Percentiles rank a stretch among this genome's conserved stretches.
Evolutionary conservation across 92 coral and sea anemone species (phyloP).

Genomic region (Phenganax stokvisi): DNA sequence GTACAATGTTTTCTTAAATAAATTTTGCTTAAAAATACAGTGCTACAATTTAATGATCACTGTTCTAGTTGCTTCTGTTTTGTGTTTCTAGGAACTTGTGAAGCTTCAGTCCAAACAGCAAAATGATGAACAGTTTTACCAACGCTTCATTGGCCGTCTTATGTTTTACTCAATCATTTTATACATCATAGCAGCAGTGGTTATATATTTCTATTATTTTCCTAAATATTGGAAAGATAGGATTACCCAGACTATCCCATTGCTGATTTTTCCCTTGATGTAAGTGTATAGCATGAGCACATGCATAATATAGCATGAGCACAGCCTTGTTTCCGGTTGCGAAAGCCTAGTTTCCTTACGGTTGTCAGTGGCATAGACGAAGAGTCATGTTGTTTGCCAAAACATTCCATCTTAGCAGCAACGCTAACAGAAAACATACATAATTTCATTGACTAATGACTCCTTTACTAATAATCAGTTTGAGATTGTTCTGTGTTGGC

Average conservation of each 20-base stretch:
- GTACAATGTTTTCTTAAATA: constrained; percentile 33
- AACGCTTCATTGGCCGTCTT: constrained; percentile 80
- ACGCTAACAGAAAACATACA: too few species aligned
- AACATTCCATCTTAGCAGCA: too few species aligned
- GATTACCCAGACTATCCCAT: constrained; percentile 63
- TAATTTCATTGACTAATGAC: too few species aligned
- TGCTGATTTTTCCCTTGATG: constrained; percentile 82
- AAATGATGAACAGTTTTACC: constrained; percentile 72
- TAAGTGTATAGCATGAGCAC: constrained; percentile 47
- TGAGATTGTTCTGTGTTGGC: too few species aligned
- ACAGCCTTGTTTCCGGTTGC: too few species aligned
- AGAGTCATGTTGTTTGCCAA: too few species aligned
- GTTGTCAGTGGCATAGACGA: too few species aligned
- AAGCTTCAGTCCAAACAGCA: constrained; percentile 59
- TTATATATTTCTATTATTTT: constrained; percentile 85
- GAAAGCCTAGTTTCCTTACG: too few species aligned
- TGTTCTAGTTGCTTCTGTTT: background rate
- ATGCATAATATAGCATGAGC: background rate
- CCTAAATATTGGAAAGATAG: constrained; percentile 89
- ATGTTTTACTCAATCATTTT: constrained; percentile 75
- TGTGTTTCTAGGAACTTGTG: constrained; percentile 61
- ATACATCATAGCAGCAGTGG: constrained; percentile 62
- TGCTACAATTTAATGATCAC: background rate
- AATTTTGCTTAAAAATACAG: background rate
- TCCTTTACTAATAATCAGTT: too few species aligned